These are phyloP conservation scores for Smutsia gigantea DNA, from an alignment of 2,797 vertebrate species.

Conservation along the genomic window DNA sequence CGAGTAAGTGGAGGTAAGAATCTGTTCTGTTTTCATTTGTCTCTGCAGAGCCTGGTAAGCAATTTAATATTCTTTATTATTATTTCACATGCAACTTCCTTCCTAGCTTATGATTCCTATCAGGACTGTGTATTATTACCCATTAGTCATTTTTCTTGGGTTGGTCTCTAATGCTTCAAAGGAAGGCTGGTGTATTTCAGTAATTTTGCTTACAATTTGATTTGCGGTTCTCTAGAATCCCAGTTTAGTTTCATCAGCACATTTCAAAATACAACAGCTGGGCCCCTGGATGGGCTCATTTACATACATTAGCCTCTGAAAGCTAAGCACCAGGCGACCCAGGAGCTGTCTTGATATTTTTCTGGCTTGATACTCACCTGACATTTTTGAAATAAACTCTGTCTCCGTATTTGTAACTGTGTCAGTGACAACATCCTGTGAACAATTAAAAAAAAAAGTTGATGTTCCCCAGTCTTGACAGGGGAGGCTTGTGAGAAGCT, in stretches of 20 bases:
- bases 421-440: slow-evolving; percentile 36
- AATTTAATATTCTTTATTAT: slow-evolving; percentile 80
- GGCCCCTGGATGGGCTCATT: slow-evolving; percentile 69
- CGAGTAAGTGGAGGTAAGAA: slow-evolving; percentile 56
- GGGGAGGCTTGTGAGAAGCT: neutral
- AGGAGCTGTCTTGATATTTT: slow-evolving; percentile 62
- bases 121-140: slow-evolving; percentile 73
- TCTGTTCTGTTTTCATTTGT: slow-evolving; percentile 75
- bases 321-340: slow-evolving; percentile 57
- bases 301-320: slow-evolving; percentile 74
- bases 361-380: slow-evolving; percentile 5
- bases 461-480: neutral
- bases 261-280: slow-evolving; percentile 76
- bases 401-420: slow-evolving; percentile 41
- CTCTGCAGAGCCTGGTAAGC: slow-evolving; percentile 65
- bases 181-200: slow-evolving; percentile 70
- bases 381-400: slow-evolving; percentile 56
- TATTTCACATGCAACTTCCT: slow-evolving; percentile 80
- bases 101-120: slow-evolving; percentile 80
- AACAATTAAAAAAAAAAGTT: neutral
- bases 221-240: slow-evolving; percentile 76
- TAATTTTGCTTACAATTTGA: slow-evolving; percentile 81
- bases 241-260: slow-evolving; percentile 77
- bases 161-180: slow-evolving; percentile 72
- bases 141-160: slow-evolving; percentile 80